These are phyloP conservation scores for Agrilus mali DNA, from an alignment of 2,888 invertebrate species.

Conservation along the genomic window DNA sequence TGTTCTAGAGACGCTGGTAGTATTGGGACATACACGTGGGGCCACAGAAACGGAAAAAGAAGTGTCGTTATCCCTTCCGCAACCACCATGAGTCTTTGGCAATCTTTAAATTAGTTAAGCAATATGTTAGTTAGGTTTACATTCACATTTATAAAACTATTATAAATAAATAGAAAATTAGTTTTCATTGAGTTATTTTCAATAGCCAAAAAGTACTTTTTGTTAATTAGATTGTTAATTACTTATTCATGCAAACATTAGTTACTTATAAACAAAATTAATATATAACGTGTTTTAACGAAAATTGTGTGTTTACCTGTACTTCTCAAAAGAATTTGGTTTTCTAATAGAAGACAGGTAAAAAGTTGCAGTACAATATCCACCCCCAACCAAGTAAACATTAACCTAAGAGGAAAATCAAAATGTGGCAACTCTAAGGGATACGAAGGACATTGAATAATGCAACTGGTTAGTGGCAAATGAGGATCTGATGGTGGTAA, in stretches of 20 bases:
- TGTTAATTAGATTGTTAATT: too few relatives aligned
- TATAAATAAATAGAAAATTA: conserved; percentile 4
- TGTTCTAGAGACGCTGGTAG: conserved; percentile 89
- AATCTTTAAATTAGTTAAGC: conserved; percentile 47
- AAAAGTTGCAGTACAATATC: conserved; percentile 88
- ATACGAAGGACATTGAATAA: conserved; percentile 64
- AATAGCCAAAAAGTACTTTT: not conserved
- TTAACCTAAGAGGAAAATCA: conserved; percentile 80
- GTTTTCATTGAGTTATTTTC: not conserved
- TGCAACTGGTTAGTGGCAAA: conserved; percentile 50
- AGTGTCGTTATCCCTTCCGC: conserved; percentile 86
- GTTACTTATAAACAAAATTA: conserved; percentile 1
- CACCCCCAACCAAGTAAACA: conserved; percentile 81
- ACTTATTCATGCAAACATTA: too few relatives aligned
- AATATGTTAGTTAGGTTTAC: conserved; percentile 1
- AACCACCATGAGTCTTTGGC: conserved; percentile 90
- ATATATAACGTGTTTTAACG: not conserved
- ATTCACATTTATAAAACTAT: not conserved
- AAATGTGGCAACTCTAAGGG: conserved; percentile 83
- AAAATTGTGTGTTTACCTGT: conserved; percentile 46
- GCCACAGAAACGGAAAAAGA: conserved; percentile 93
- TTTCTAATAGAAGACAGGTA: conserved; percentile 90
- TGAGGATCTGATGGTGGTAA: conserved; percentile 59
- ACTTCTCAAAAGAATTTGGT: conserved; percentile 90
- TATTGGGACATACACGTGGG: conserved; percentile 98